Percentiles rank a stretch among this genome's conserved stretches.
These are phyloP conservation scores for Sialia sialis DNA, from an alignment of 2,113 vertebrate genomes.

Conservation along the genomic window DNA sequence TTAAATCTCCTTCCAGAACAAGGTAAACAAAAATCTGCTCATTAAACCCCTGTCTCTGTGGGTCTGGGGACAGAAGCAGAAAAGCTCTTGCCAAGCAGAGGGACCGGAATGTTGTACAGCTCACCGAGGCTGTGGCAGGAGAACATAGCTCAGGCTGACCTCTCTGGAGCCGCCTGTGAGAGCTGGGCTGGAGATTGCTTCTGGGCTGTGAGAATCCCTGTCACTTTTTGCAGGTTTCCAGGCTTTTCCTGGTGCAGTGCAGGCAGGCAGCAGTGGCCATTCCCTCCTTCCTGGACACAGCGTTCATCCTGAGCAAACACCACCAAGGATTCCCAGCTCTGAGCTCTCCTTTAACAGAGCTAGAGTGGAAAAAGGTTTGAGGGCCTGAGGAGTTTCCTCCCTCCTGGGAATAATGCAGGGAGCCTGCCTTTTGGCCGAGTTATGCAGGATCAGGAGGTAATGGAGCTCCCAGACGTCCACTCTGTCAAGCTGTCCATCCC, in stretches of 20 bases:
- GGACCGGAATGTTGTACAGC: not conserved
- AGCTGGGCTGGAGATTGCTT: not conserved
- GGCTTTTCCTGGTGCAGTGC: no score
- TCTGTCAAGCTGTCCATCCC: not conserved
- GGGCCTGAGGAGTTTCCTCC: not conserved
- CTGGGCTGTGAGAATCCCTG: not conserved
- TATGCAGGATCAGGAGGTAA: not conserved
- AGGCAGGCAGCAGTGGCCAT: not conserved
- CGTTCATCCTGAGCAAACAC: not conserved
- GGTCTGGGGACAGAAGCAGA: constrained; percentile 46
- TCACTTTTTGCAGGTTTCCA: not conserved
- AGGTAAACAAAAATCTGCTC: constrained; percentile 18
- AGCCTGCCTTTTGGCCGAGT: not conserved
- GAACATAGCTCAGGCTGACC: not conserved
- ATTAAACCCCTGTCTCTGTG: not conserved
- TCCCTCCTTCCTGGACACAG: rapidly evolving
- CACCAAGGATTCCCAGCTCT: not conserved
- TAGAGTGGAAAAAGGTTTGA: not conserved
- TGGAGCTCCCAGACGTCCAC: not conserved
- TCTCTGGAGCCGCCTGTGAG: not conserved
- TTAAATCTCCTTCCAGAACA: not conserved
- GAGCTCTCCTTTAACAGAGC: not conserved
- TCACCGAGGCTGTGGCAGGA: not conserved
- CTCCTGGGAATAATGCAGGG: rapidly evolving
- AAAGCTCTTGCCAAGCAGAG: not conserved